These are phyloP conservation scores for Eupelmus urozonus DNA, from an alignment of 2,888 invertebrate species.

Conservation along the genomic window DNA sequence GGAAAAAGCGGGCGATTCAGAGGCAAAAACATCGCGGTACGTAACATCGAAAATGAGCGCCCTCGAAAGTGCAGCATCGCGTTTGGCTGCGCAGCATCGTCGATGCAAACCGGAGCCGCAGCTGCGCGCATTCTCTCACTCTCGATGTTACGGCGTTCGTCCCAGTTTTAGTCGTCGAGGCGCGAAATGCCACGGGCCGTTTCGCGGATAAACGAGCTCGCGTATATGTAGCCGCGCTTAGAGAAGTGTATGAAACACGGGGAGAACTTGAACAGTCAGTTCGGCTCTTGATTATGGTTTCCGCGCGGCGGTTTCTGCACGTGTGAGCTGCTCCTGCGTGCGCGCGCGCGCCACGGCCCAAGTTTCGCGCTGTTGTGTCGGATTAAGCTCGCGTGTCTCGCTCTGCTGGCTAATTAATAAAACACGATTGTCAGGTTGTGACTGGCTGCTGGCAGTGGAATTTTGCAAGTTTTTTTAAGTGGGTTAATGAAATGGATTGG, in stretches of 20 bases:
- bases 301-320: not conserved
- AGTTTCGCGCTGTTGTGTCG: slow-evolving; percentile 25
- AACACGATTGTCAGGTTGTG: not conserved
- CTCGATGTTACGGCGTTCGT: slow-evolving; percentile 17
- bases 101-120: no score
- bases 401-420: slow-evolving; percentile 46
- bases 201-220: slow-evolving; percentile 5
- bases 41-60: not conserved
- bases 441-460: not conserved
- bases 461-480: not conserved
- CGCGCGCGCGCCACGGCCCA: slow-evolving; percentile 8
- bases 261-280: not conserved
- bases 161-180: slow-evolving; percentile 17
- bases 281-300: slow-evolving; percentile 23
- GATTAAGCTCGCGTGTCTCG: slow-evolving; percentile 18
- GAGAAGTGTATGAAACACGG: not conserved
- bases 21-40: not conserved
- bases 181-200: no score
- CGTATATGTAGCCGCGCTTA: not conserved
- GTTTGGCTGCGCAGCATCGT: not conserved
- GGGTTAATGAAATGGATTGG: no score
- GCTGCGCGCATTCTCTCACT: no score
- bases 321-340: no score
- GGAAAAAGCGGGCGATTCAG: no score
- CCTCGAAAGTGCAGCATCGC: not conserved